Conservation (phyloP, 1,140 invertebrate species). For the Pissodes strobi region DNA sequence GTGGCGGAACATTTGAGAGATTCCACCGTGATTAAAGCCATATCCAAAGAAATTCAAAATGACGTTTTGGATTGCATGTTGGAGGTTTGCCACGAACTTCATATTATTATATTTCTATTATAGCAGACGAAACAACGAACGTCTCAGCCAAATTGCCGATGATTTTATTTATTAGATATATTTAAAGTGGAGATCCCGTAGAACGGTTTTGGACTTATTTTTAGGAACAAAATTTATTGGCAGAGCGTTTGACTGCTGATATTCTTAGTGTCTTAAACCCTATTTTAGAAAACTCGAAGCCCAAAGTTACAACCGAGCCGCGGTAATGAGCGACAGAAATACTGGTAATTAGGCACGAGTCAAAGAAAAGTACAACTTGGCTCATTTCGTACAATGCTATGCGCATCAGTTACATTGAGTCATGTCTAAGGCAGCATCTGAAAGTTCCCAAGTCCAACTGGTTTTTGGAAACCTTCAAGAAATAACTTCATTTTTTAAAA, state of each 20-base stretch:
- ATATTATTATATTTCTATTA: constrained; percentile 35
- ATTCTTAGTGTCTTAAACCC: constrained; percentile 42
- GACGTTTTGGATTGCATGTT: constrained; percentile 50
- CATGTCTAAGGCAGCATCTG: constrained; percentile 42
- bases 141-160: constrained; percentile 28
- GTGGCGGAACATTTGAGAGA: constrained; percentile 46
- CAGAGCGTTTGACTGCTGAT: constrained; percentile 23
- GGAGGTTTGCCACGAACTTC: constrained; percentile 41
- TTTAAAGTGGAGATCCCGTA: constrained; percentile 7
- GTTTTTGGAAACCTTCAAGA: constrained; percentile 39
- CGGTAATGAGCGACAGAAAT: constrained; percentile 28
- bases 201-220: constrained; percentile 23
- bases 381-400: constrained; percentile 51
- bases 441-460: constrained; percentile 38
- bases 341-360: constrained; percentile 20
- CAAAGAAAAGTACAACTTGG: constrained; percentile 15
- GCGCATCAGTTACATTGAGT: constrained; percentile 52
- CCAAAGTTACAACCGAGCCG: constrained; percentile 31
- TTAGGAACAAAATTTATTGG: constrained; percentile 31
- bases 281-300: constrained; percentile 25
- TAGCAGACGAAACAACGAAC: constrained; percentile 23
- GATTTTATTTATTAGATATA: constrained; percentile 27
- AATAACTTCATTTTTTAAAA: constrained; percentile 25
- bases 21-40: constrained; percentile 46
- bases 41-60: constrained; percentile 50